Percentiles rank a stretch among this genome's conserved stretches.
Evolutionary conservation across 2,113 vertebrate genomes (phyloP).

Genomic region (Podilymbus podiceps): DNA sequence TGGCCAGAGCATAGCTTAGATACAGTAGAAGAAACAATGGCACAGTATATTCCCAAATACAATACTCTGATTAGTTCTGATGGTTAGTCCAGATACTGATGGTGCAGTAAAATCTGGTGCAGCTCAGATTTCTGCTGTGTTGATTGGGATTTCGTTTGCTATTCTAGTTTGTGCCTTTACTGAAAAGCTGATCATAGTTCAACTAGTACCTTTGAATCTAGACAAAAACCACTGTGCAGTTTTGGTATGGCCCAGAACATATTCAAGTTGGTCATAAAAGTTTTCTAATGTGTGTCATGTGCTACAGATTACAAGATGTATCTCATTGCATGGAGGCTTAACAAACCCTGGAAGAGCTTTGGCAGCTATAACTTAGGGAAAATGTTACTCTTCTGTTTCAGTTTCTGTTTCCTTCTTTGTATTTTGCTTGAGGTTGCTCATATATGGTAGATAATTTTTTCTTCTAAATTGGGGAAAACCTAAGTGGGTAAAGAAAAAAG

Average conservation of each 20-base stretch:
- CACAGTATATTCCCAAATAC: background rate
- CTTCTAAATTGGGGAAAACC: background rate
- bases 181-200: background rate
- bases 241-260: background rate
- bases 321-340: background rate
- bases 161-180: background rate
- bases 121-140: background rate
- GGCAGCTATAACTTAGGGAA: background rate
- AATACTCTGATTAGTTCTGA: background rate
- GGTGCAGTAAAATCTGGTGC: too few species aligned
- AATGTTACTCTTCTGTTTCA: background rate
- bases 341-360: background rate
- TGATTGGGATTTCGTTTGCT: background rate
- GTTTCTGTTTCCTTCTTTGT: background rate
- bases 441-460: background rate
- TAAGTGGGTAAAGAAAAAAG: too few species aligned
- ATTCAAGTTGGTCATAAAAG: background rate
- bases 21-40: background rate
- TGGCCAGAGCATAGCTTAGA: background rate
- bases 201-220: background rate
- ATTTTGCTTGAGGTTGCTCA: background rate
- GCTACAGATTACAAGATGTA: background rate
- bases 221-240: background rate
- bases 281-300: background rate
- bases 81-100: background rate